phyloP scores from a whole-genome alignment of 2,113 vertebrate species.

The Gracilinanus agilis region DNA sequence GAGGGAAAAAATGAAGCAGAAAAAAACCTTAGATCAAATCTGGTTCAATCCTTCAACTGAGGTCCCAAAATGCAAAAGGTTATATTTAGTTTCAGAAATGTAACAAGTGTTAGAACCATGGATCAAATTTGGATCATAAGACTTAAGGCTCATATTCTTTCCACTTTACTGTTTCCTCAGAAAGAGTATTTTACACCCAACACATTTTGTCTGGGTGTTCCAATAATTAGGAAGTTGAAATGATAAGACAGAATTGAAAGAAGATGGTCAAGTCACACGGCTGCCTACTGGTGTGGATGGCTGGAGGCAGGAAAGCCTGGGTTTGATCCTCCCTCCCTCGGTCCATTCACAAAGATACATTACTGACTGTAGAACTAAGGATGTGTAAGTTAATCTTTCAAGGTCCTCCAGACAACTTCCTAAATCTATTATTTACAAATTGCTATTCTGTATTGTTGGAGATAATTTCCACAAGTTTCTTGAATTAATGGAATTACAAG shows the following conservation, averaged over 20 bases:
- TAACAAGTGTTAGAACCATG: neutral
- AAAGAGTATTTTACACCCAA: neutral
- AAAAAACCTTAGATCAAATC: neutral
- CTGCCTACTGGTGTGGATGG: neutral
- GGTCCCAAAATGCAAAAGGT: neutral
- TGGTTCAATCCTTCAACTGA: neutral
- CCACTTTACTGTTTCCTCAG: neutral
- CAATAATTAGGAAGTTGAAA: neutral
- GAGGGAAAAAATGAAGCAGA: neutral
- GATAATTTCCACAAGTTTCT: neutral
- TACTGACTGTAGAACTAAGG: neutral
- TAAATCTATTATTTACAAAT: neutral
- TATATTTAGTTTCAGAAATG: neutral
- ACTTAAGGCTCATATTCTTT: neutral
- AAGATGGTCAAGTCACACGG: neutral
- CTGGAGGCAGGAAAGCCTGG: neutral
- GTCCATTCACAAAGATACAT: neutral
- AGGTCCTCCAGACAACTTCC: neutral
- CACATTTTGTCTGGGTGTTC: neutral
- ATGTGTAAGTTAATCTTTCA: neutral
- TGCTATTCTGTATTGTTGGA: neutral
- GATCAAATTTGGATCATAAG: neutral
- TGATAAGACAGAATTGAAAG: neutral
- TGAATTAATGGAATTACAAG: neutral
- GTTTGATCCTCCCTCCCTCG: neutral